phyloP scores from a whole-genome alignment of 2,888 invertebrate genomes.

The Plagodis pulveraria region DNA sequence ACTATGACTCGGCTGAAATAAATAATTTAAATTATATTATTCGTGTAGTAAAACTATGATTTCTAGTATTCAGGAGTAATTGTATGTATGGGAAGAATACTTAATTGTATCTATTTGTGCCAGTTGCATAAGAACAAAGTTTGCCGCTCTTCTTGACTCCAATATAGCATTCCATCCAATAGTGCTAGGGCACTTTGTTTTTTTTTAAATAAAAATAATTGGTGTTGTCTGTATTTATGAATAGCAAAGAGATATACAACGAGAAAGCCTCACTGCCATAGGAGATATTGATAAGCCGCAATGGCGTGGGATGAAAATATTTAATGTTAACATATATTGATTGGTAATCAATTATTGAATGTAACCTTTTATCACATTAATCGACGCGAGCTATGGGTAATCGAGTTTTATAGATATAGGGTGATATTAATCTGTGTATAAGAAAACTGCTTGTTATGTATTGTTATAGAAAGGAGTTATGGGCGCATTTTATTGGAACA shows the following conservation, averaged over 20 bases:
- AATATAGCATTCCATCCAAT: conserved; percentile 63
- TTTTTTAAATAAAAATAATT: conserved; percentile 6
- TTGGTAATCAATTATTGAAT: too few species aligned
- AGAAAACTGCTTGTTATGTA: conserved; percentile 7
- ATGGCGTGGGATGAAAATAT: conserved; percentile 5
- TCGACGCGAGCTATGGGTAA: too few species aligned
- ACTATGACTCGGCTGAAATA: too few species aligned
- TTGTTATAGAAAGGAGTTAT: conserved; percentile 31
- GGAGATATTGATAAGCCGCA: conserved; percentile 6
- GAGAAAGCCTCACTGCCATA: conserved; percentile 50
- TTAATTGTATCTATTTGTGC: conserved; percentile 1
- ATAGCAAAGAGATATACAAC: conserved; percentile 42
- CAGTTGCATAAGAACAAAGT: neutral
- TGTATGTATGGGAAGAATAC: too few species aligned
- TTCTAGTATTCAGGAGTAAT: too few species aligned
- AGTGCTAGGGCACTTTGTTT: conserved; percentile 34
- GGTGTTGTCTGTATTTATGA: conserved; percentile 6
- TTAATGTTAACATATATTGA: conserved; percentile 3
- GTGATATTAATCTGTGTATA: too few species aligned
- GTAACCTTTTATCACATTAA: too few species aligned
- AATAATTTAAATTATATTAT: too few species aligned
- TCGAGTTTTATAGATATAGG: too few species aligned
- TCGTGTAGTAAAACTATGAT: too few species aligned
- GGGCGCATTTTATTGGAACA: conserved; percentile 53
- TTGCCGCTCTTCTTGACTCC: neutral